Base-by-base conservation (phyloP, 37 sponge, comb jelly and placozoan species). In the Chondrilla cf. caribensis region DNA sequence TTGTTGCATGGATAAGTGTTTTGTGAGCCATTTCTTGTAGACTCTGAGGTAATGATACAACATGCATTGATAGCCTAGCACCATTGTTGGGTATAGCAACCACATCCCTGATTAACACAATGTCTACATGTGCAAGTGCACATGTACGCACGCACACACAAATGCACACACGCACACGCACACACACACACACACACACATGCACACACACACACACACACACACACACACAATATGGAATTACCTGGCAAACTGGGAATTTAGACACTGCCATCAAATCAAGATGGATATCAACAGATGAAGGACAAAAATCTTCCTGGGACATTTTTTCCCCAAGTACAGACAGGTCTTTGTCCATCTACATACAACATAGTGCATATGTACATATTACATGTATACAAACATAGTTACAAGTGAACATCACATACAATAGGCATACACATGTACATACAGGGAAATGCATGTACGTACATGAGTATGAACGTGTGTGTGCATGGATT, bases 1-100 rank as follows among this genome's bases (percentile, higher is more conserved):
- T 73, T 14, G 76, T 25, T n/a, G 44, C 76, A 36, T 73, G 76
- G 40, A 73, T 1, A 31, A 73, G 44, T n/a, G 40, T 21, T n/a
- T 38, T 37, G 11, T 37, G 44, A 17, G 44, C 76, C 24, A 39
- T 1, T 43, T 73, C 76, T 25, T 73, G 41, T 2, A 73, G 41
- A 22, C 40, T 43, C 76, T 73, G 68, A 60, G 29, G 19, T 11
- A 47, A 47, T 11, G 51, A 11, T 47, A n/a, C n/a, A n/a, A n/a
- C n/a, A n/a, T n/a, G n/a, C n/a, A n/a, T n/a, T n/a, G n/a, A n/a
- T n/a, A n/a, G n/a, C n/a, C n/a, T n/a, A n/a, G n/a, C n/a, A n/a
- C n/a, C n/a, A n/a, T n/a, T n/a, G n/a, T n/a, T n/a, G n/a, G n/a
- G n/a, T n/a, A n/a, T n/a, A n/a, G n/a, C n/a, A n/a, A n/a, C n/a